These are phyloP conservation scores for Mythimna loreyi DNA, from an alignment of 2,888 invertebrate genomes.

Conservation along the genomic window DNA sequence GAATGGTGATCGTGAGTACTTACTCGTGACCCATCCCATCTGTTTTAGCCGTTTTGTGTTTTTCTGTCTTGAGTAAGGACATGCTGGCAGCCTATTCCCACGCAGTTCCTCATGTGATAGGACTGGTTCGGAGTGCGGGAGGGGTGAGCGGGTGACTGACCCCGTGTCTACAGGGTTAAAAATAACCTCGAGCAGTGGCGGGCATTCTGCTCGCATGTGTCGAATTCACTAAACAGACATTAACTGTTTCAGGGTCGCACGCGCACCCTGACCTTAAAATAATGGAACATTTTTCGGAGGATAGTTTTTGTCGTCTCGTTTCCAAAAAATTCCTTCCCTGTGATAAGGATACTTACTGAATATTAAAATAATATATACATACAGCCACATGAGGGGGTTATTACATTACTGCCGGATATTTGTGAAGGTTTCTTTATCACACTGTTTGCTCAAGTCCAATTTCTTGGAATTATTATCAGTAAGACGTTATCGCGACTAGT, in stretches of 20 bases:
- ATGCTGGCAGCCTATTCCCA: conserved; percentile 85
- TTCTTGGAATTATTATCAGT: conserved; percentile 81
- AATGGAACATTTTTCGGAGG: conserved; percentile 13
- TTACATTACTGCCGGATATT: conserved; percentile 49
- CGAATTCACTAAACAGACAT: conserved; percentile 90
- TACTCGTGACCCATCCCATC: conserved; percentile 37
- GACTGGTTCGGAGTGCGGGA: conserved; percentile 87
- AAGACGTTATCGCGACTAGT: conserved; percentile 73
- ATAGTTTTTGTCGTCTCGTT: conserved; percentile 16
- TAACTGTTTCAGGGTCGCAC: conserved; percentile 90
- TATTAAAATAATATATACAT: no score
- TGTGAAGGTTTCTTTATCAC: conserved; percentile 67
- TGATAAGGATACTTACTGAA: neutral
- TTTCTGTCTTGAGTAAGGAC: conserved; percentile 74
- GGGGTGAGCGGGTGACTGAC: conserved; percentile 89
- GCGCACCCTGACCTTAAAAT: conserved; percentile 84
- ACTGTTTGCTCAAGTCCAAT: conserved; percentile 70
- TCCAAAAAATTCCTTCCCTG: conserved; percentile 16
- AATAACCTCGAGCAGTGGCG: conserved; percentile 87
- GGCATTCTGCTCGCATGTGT: conserved; percentile 90
- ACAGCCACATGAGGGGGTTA: conserved; percentile 33
- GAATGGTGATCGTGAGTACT: conserved; percentile 35
- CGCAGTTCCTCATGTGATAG: conserved; percentile 89
- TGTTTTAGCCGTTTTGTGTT: conserved; percentile 71
- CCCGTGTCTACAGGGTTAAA: conserved; percentile 89